Evolutionary conservation across 1,140 invertebrate species (phyloP), one percentile per base, ranked within the genome.

Genomic region (Sweltsa coloradensis): DNA sequence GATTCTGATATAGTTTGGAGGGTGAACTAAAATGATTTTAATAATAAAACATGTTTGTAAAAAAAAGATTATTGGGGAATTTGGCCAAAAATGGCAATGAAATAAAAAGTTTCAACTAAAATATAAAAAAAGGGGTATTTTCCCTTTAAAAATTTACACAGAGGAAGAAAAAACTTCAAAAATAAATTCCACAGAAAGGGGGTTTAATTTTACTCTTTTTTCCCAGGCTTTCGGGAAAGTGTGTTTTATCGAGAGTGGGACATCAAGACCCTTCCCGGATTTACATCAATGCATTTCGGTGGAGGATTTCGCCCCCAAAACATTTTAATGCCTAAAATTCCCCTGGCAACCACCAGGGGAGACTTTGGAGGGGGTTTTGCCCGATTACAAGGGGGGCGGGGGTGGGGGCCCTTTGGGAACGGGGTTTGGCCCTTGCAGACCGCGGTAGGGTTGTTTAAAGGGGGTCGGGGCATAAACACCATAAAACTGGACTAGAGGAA

Each of bases 261-360:
- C 18, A 18, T 6, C 14, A 47, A 25, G 50, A 52, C 31, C 45
- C 41, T 31, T 25, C 41, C 31, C 56, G 58, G 5, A 72, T 73
- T 58, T 80, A 79, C 55, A 78, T 80, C 39, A 79, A 80, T 64
- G 75, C 72, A 13, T 77, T 52, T 75, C 66, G 55, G 72, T 79
- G 41, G 75, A 78, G 75, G 76, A 24, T 79, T 77, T 57, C 61
- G 44, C 22, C 22, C 19, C 7, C 52, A 52, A 16, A 41, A 57
- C 54, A 53, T 49, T 66, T 60, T 45, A 68, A 73, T 46, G 67
- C 63, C 72, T 5, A 71, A 75, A 59, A 62, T 67, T 26, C 71
- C 72, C 3, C 55, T 76, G 41, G 65, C 67, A 13, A 60, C 63
- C 36, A 75, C 73, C 3, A 55, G 71, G 40, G 57, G 55, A 6